Evolutionary conservation across 2,888 invertebrate genomes (phyloP).

Genomic region (Asteroscopus sphinx): DNA sequence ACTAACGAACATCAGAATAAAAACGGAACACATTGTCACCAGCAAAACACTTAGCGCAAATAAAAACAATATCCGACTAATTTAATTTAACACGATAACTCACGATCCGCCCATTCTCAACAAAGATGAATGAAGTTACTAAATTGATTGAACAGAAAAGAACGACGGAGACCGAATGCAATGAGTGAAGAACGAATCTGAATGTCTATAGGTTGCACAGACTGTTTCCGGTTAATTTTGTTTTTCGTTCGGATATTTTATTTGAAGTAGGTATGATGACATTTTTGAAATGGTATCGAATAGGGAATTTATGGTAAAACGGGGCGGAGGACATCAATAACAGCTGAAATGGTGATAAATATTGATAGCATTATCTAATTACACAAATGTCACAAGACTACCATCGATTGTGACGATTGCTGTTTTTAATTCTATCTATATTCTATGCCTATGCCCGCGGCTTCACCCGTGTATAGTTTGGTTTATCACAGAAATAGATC

Average conservation of each 20-base stretch:
- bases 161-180: conserved; percentile 25
- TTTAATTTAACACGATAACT: conserved; percentile 54
- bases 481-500: too few relatives aligned
- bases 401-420: too few relatives aligned
- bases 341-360: too few relatives aligned
- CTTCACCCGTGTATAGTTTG: too few relatives aligned
- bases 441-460: too few relatives aligned
- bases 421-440: too few relatives aligned
- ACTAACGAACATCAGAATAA: conserved; percentile 69
- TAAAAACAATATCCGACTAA: conserved; percentile 82
- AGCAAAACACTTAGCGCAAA: conserved; percentile 79
- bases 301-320: too few relatives aligned
- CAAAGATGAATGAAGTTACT: conserved; percentile 77
- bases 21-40: conserved; percentile 75
- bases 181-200: conserved; percentile 15
- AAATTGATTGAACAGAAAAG: conserved; percentile 72
- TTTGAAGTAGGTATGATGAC: too few relatives aligned
- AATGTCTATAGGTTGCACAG: background rate
- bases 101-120: conserved; percentile 71
- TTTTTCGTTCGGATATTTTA: conserved; percentile 19
- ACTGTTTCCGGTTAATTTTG: conserved; percentile 23
- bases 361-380: too few relatives aligned
- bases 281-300: too few relatives aligned
- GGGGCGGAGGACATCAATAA: too few relatives aligned
- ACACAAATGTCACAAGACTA: too few relatives aligned